Evolutionary conservation across 2,888 invertebrate genomes (phyloP).

Genomic region (Arctia plantaginis): DNA sequence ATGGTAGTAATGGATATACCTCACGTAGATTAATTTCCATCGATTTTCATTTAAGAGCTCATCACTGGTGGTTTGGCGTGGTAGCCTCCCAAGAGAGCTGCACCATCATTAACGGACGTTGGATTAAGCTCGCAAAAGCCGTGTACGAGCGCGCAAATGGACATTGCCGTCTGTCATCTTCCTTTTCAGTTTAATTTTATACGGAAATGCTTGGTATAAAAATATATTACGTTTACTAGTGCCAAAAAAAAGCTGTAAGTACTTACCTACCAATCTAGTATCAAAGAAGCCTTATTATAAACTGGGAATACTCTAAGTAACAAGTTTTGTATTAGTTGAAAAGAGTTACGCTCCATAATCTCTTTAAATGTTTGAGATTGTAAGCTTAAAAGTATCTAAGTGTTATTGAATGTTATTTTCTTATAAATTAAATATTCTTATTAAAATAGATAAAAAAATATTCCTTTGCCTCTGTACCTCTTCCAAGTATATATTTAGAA

Average conservation of each 20-base stretch:
- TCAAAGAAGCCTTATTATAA: not conserved
- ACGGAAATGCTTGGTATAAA: not conserved
- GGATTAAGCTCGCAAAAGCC: not conserved
- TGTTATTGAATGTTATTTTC: not conserved
- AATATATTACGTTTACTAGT: not conserved
- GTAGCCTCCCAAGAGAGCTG: constrained; percentile 8
- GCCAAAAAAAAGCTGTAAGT: not conserved
- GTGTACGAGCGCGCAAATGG: not conserved
- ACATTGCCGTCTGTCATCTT: not conserved
- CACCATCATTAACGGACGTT: constrained; percentile 13
- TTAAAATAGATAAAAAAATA: not conserved
- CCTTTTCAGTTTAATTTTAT: not conserved
- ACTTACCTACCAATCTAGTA: not conserved
- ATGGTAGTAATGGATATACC: not conserved
- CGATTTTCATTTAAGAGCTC: constrained; percentile 13
- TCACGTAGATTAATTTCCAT: not conserved
- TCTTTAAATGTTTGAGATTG: no score
- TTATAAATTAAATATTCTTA: not conserved
- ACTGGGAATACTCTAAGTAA: not conserved
- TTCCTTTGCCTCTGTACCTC: no score
- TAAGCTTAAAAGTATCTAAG: no score
- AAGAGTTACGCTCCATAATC: not conserved
- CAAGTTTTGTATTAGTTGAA: not conserved
- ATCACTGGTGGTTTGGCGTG: not conserved
- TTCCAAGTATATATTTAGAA: no score